Base-by-base conservation (phyloP, 2,888 invertebrate species). In the Harmothoe impar region DNA sequence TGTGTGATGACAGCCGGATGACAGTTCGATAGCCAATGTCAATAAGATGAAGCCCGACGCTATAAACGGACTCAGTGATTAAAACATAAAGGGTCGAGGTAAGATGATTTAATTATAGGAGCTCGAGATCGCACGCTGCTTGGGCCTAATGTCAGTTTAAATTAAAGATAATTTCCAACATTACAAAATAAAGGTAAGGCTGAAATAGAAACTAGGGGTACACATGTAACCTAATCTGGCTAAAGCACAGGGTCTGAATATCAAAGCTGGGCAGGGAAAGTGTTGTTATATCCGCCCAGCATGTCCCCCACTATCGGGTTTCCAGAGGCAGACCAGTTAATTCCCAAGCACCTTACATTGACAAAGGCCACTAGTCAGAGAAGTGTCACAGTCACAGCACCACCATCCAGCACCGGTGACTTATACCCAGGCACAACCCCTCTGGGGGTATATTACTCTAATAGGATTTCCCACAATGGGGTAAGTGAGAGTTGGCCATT, bases 261-360 rank as follows among this genome's bases (percentile, higher is more conserved):
- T 62, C 62, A 15, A 62, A n/a, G 62, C 23, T 62, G 23, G 15
- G 20, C n/a, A n/a, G 62, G 43, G 43, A 43, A 43, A 43, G 62
- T 62, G 62, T 62, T 62, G 62, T 62, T 20, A 62, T 62, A 62
- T 62, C n/a, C 62, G 7, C 62, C 20, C 62, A 62, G 62, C 62
- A 62, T 62, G 62, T 62, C 3, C 0, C 23, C 62, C 10, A 3
- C 3, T 62, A 20, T 62, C 62, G 15, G 62, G 20, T 62, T 62
- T n/a, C 62, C 20, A 62, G 12, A n/a, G 3, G 62, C 20, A 62
- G 62, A n/a, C 23, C 62, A 62, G 62, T 62, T 62, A 62, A 62
- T 62, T 62, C 20, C 62, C 62, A n/a, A 62, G n/a, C 62, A 62
- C n/a, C 20, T 62, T 15, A 62, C 20, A 3, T n/a, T 62, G 20